Percentiles rank a stretch among this genome's conserved stretches.
These are phyloP conservation scores for Boloria euphrosyne DNA, from an alignment of 2,888 invertebrate species.

Conservation along the genomic window DNA sequence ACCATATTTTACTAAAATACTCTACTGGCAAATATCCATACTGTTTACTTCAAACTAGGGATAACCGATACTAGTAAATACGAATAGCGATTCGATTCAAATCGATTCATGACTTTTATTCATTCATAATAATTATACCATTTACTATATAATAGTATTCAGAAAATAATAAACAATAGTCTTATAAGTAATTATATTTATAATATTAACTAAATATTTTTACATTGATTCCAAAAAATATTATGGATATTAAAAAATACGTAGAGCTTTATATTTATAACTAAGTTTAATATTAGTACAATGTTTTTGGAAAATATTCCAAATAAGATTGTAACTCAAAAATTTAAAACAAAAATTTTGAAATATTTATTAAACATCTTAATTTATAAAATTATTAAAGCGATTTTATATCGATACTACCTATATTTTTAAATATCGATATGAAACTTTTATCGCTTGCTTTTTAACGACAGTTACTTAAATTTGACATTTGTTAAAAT, in stretches of 20 bases:
- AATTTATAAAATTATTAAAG: not conserved
- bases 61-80: constrained; percentile 39
- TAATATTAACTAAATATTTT: no score
- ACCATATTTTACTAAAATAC: constrained; percentile 74
- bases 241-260: no score
- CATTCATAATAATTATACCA: no score
- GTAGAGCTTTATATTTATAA: no score
- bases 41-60: constrained; percentile 79
- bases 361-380: not conserved
- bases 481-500: constrained; percentile 75
- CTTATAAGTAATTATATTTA: no score
- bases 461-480: constrained; percentile 72
- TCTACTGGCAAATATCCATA: constrained; percentile 82
- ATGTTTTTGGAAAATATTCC: no score
- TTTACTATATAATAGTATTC: no score
- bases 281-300: no score
- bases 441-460: constrained; percentile 7
- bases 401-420: not conserved
- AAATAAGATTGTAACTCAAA: no score
- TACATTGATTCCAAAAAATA: no score
- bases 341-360: not conserved
- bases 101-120: constrained; percentile 8
- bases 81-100: constrained; percentile 29
- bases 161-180: no score
- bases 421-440: constrained; percentile 9